Base-by-base conservation (phyloP, 2,888 invertebrate species). In the Melipona beecheii region DNA sequence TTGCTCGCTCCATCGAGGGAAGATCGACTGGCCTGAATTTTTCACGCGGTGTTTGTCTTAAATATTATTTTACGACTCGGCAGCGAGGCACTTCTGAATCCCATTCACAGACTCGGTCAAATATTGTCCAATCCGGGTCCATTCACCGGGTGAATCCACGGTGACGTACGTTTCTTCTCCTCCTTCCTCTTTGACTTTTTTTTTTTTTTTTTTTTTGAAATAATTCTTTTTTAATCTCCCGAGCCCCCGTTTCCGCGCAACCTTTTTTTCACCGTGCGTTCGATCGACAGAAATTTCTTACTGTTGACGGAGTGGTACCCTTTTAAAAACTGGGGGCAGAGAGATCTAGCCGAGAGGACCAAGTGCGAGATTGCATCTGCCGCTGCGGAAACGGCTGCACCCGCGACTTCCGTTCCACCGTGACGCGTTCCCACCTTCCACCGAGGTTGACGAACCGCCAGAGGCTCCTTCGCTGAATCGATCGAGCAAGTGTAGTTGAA, bases 281-380 rank as follows among this genome's bases (percentile, higher is more conserved):
- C 84, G 85, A 83, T 84, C 88, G 86, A 91, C 88, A 85, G 87
- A 85, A 88, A 89, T 87, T 68, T 70, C 85, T 85, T 79, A 79
- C 87, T 90, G 89, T 91, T 91, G 91, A 90, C 90, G 87, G 90
- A 84, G 84, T 81, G 31, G 72, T 86, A 90, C 87, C 86, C 90
- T 89, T 89, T 91, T 91, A 81, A 82, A 76, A 78, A 70, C 11
- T 70, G 31, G 62, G 69, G 78, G 81, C 66, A 71, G 78, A 84
- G 82, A 84, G 83, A 87, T 86, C 86, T 87, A 77, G 19, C 56
- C 52, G 15, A 21, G 68, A 21, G 68, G 68, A 84, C 78, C 87
- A 69, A 81, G 88, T 90, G 89, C 82, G 85, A 92, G 91, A 92
- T 91, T 90, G 91, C 93, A 94, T 94, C 94, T 94, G 94, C 93